These are phyloP conservation scores for Nesoenas mayeri DNA, from an alignment of 2,113 vertebrate species.

Conservation along the genomic window DNA sequence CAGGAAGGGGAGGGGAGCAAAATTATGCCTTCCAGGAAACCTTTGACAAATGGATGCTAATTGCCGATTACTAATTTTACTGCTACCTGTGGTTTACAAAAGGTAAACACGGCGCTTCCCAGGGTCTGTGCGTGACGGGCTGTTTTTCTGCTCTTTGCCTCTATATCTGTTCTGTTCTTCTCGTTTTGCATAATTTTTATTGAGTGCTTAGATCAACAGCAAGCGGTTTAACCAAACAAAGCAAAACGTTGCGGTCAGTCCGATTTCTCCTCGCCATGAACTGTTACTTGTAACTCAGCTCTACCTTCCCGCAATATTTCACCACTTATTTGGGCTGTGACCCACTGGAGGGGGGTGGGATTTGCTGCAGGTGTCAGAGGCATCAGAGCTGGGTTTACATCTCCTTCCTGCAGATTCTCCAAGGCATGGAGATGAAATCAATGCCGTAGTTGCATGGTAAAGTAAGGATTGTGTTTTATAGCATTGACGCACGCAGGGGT, in stretches of 20 bases:
- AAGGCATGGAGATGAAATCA: background rate
- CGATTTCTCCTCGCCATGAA: background rate
- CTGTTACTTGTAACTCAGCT: background rate
- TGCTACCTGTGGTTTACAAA: constrained; percentile 59
- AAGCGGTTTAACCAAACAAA: constrained; percentile 3
- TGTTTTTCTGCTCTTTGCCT: constrained; percentile 31
- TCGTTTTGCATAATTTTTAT: background rate
- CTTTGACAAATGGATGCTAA: constrained; percentile 48
- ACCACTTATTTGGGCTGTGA: background rate
- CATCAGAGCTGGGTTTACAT: background rate
- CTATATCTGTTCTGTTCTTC: background rate
- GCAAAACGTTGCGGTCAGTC: background rate
- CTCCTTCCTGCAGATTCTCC: background rate
- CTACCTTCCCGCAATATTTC: background rate
- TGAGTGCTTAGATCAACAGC: background rate
- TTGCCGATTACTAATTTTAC: constrained; percentile 65
- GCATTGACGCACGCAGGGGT: fast-evolving
- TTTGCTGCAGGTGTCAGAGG: background rate
- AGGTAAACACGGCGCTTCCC: constrained; percentile 34
- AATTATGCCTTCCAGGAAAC: constrained; percentile 55
- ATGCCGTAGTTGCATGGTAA: background rate
- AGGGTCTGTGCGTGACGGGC: background rate
- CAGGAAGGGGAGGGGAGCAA: constrained; percentile 39
- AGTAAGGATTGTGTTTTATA: fast-evolving
- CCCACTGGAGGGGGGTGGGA: background rate